Evolutionary conservation across 2,797 vertebrate species (phyloP).

Genomic region (Acanthurus tractus): DNA sequence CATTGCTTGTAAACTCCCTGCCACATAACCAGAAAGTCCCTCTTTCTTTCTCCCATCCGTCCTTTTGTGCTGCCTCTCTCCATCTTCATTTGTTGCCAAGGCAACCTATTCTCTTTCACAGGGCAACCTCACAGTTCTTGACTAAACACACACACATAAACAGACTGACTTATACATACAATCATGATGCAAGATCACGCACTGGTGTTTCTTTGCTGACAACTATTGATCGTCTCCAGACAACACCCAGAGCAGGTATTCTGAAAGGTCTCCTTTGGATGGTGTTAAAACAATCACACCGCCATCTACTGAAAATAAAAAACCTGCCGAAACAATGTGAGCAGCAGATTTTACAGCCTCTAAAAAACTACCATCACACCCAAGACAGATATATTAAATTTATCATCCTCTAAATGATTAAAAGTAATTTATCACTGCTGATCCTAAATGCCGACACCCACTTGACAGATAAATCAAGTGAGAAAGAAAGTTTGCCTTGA

Average conservation of each 20-base stretch:
- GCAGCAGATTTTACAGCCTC: neutral
- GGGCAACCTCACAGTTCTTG: conserved; percentile 15
- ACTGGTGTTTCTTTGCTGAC: conserved; percentile 9
- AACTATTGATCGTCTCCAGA: conserved; percentile 18
- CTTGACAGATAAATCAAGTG: neutral
- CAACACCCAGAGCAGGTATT: conserved; percentile 27
- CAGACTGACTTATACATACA: neutral
- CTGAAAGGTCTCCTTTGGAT: conserved; percentile 25
- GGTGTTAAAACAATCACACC: neutral
- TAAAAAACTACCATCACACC: too few species aligned
- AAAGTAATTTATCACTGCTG: neutral
- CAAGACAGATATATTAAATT: too few species aligned
- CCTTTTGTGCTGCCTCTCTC: neutral
- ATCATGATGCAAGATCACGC: conserved; percentile 23
- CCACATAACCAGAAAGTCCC: conserved; percentile 8
- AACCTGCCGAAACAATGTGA: neutral
- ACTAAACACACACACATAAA: neutral
- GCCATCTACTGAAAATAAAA: neutral
- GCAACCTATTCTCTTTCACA: conserved; percentile 48
- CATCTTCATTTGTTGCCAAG: conserved; percentile 60
- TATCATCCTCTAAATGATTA: too few species aligned
- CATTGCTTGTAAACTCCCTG: conserved; percentile 16
- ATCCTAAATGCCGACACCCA: neutral
- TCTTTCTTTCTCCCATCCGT: neutral
- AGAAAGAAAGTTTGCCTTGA: conserved; percentile 4